Evolutionary conservation across 2,113 vertebrate genomes (phyloP), one percentile per base, ranked within the genome.

Genomic region (Peucedramus taeniatus): DNA sequence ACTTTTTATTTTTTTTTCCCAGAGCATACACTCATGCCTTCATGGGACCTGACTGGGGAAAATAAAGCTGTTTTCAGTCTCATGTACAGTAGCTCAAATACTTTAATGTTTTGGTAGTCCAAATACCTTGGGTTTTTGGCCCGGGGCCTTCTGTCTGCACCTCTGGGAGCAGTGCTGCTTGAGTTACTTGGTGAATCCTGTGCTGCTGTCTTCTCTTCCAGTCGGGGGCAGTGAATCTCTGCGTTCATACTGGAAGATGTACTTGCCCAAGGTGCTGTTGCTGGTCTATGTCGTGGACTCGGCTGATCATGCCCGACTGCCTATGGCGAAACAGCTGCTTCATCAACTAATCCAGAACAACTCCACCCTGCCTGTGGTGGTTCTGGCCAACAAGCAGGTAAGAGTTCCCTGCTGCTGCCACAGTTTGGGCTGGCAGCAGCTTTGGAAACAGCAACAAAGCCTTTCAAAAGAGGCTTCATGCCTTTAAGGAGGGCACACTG

Each of bases 371-470:
- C 99, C 99, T 5, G 88, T 99, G 49, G 98, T 99, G 93, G 97
- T 99, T 37, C 98, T 99, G 89, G 99, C 98, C 97, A 99, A 99
- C 98, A 99, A 99, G 94, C 99, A 99, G 99, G 99, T 99, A 98
- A 98, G 92, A 87, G 64, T 88, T 91, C 44, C 63, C 33, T 28
- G 39, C 64, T 64, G 56, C 50, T 76, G 10, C 45, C 61, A 77
- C 63, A 30, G 59, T 42, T 72, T 30, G 31, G 60, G 35, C 59
- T 80, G 56, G 49, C 57, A 80, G 42, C 64, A 54, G 45, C 76
- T 65, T 49, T 54, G 61, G 45, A 70, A 94, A 76, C 40, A 74
- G 57, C 50, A 69, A n/a, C 54, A 83, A 54, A 63, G 33, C 40
- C 39, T 93, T 79, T 79, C 39, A 50, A 21, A 69, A 47, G 35